phyloP scores from a whole-genome alignment of 1,140 invertebrate species.

The Drosophila pruinosa region DNA sequence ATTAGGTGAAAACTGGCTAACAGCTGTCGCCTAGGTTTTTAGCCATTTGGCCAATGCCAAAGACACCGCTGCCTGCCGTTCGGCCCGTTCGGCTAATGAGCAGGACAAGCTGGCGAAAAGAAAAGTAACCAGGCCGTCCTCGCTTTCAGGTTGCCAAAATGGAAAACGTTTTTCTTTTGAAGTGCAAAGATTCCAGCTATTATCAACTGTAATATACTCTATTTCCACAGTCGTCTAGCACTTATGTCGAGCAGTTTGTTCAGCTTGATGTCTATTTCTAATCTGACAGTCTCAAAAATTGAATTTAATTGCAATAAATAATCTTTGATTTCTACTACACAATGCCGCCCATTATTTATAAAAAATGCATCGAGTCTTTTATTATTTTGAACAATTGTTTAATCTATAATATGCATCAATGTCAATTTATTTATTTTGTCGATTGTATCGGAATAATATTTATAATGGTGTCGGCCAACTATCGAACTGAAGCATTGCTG shows the following conservation, averaged over 20 bases:
- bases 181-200: conserved; percentile 67
- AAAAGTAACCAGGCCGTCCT: conserved; percentile 69
- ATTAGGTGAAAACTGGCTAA: conserved; percentile 77
- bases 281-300: too few relatives aligned
- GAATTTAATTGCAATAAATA: too few relatives aligned
- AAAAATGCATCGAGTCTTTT: too few relatives aligned
- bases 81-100: conserved; percentile 72
- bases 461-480: not conserved
- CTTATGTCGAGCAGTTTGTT: not conserved
- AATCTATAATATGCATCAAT: not conserved
- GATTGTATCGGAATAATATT: not conserved
- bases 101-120: conserved; percentile 78
- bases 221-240: not conserved
- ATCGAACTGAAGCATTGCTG: not conserved
- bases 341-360: too few relatives aligned
- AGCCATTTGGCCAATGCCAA: conserved; percentile 17
- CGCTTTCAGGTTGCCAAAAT: conserved; percentile 63
- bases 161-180: conserved; percentile 58
- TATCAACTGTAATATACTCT: conserved; percentile 47
- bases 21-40: conserved; percentile 54
- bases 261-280: too few relatives aligned
- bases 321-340: too few relatives aligned
- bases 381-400: not conserved
- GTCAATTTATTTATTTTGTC: not conserved
- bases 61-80: conserved; percentile 51